A percentile compares a stretch with the other conserved stretches of the same genome.
phyloP scores from a whole-genome alignment of 2,797 vertebrate species.

The Gymnothorax javanicus region DNA sequence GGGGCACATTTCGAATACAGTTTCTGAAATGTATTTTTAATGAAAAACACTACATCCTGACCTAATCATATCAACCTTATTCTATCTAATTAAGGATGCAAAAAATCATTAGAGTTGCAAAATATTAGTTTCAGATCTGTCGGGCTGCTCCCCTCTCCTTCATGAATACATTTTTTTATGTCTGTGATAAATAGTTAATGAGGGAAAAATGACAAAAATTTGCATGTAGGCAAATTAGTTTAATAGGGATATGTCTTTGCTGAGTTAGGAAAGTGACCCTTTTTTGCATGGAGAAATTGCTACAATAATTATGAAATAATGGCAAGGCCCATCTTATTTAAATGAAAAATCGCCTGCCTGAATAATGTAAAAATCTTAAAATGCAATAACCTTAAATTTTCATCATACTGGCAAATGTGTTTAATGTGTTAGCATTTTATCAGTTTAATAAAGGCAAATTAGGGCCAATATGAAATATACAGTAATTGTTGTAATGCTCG shows the following conservation, averaged over 20 bases:
- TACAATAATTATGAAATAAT: constrained; percentile 85
- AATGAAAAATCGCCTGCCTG: constrained; percentile 82
- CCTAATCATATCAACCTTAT: constrained; percentile 99
- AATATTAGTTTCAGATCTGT: constrained; percentile 99
- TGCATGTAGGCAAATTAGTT: constrained; percentile 97
- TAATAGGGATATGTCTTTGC: constrained; percentile 89
- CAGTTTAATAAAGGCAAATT: constrained; percentile 93
- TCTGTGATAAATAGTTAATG: constrained; percentile 97
- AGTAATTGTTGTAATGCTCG: constrained; percentile 76
- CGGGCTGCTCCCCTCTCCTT: constrained; percentile 86
- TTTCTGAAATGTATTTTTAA: constrained; percentile 99
- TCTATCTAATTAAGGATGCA: constrained; percentile 99
- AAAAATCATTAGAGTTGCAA: constrained; percentile 99
- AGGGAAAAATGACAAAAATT: constrained; percentile 97
- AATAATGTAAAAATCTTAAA: constrained; percentile 90
- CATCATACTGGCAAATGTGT: constrained; percentile 81
- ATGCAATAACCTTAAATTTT: constrained; percentile 89
- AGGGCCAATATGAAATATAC: constrained; percentile 84
- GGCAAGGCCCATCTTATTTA: constrained; percentile 74
- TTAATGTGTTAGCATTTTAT: constrained; percentile 84
- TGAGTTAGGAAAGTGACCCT: constrained; percentile 93
- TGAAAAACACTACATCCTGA: constrained; percentile 99
- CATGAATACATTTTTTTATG: constrained; percentile 89
- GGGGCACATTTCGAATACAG: constrained; percentile 97
- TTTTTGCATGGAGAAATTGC: constrained; percentile 78